phyloP scores from a whole-genome alignment of 30 jellyfish, hydroid and myxozoan genomes.

The Turritopsis rubra region DNA sequence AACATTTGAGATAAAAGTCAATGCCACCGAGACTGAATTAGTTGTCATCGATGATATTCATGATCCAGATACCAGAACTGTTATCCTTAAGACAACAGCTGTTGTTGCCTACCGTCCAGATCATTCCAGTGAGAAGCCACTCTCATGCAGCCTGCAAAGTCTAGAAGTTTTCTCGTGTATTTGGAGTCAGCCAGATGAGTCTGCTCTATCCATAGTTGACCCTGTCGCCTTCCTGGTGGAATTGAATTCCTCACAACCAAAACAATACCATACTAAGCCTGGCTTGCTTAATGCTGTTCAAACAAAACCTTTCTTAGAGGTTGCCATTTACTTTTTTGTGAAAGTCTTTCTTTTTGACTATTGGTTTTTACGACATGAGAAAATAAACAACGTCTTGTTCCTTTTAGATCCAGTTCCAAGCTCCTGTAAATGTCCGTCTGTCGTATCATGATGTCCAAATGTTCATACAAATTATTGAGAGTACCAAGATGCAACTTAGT shows the following conservation, averaged over 20 bases:
- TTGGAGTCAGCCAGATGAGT: conserved; percentile 79
- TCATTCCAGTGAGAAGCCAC: conserved; percentile 78
- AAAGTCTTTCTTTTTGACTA: neutral
- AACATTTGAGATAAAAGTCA: conserved; percentile 76
- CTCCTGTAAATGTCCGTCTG: conserved; percentile 69
- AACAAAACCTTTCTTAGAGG: conserved; percentile 72
- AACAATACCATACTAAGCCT: neutral
- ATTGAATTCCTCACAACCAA: conserved; percentile 48
- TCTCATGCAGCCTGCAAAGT: conserved; percentile 90
- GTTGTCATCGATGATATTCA: conserved; percentile 81
- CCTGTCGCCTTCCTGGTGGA: conserved; percentile 92
- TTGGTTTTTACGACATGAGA: neutral
- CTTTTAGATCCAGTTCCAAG: conserved; percentile 68
- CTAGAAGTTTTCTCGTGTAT: conserved; percentile 88
- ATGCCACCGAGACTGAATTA: conserved; percentile 83
- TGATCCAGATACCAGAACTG: conserved; percentile 76
- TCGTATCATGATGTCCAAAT: conserved; percentile 88
- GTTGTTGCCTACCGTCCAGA: conserved; percentile 93
- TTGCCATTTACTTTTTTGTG: neutral
- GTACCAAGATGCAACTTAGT: conserved; percentile 62
- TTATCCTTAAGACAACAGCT: conserved; percentile 91
- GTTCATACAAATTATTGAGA: conserved; percentile 65
- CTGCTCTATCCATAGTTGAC: conserved; percentile 94
- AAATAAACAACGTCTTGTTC: neutral
- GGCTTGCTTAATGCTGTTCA: conserved; percentile 78